Evolutionary conservation across 2,797 vertebrate species (phyloP).

Genomic region (Phrynocephalus vlangalii): DNA sequence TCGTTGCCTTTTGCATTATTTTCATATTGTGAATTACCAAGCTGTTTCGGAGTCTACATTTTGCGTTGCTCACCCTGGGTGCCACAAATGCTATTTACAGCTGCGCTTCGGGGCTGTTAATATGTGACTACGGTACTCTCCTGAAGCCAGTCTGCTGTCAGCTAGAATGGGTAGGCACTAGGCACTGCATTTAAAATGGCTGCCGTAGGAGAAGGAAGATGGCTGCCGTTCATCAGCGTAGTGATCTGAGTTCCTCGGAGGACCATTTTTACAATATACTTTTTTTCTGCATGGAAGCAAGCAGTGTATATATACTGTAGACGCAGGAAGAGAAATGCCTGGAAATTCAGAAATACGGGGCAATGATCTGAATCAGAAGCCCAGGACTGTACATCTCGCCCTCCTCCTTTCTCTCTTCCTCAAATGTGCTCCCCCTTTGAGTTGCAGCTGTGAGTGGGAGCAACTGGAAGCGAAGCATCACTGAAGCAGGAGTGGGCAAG

Average conservation of each 20-base stretch:
- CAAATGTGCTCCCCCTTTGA: constrained; percentile 34
- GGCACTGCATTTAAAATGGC: neutral
- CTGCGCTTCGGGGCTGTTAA: neutral
- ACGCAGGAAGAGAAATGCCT: no score
- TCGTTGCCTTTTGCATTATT: no score
- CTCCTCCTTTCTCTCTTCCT: constrained; percentile 35
- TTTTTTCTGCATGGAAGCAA: neutral
- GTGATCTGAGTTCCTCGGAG: neutral
- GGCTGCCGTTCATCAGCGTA: neutral
- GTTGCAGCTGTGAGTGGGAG: constrained; percentile 67
- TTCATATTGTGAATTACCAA: no score
- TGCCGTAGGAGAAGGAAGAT: neutral
- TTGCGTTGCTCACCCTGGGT: no score
- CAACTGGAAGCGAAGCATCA: constrained; percentile 61
- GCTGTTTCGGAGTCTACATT: no score
- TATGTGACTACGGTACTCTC: no score
- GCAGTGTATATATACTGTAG: no score
- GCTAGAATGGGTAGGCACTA: neutral
- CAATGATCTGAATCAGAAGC: neutral
- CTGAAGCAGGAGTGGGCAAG: constrained; percentile 59
- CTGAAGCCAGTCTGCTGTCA: neutral
- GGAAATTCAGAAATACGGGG: neutral
- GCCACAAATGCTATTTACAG: no score
- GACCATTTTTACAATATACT: neutral
- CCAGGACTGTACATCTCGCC: neutral